Conservation (phyloP, 2,888 invertebrate species). For the Hymenopus coronatus region DNA sequence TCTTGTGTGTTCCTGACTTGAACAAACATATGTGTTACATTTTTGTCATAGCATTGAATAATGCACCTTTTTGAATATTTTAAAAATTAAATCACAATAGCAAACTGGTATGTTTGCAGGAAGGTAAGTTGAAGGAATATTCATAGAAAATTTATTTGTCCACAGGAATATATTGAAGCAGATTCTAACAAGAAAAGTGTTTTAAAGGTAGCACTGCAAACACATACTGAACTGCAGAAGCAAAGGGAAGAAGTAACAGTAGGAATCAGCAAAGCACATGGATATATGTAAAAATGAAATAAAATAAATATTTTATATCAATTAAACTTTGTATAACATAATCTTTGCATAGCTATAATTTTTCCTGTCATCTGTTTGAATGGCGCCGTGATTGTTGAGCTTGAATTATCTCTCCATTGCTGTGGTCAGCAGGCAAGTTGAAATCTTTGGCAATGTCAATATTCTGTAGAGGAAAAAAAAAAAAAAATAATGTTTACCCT, state of each 20-base stretch:
- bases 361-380: neutral
- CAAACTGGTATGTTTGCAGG: too few species aligned
- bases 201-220: constrained; percentile 68
- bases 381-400: neutral
- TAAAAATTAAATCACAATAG: too few species aligned
- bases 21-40: too few species aligned
- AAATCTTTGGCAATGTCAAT: constrained; percentile 63
- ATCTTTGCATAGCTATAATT: neutral
- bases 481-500: too few species aligned
- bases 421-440: neutral
- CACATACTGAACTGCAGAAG: constrained; percentile 64
- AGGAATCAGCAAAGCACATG: constrained; percentile 65
- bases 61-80: too few species aligned
- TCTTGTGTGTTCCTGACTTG: too few species aligned
- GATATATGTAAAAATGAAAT: neutral
- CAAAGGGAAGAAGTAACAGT: constrained; percentile 58
- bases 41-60: too few species aligned
- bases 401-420: neutral
- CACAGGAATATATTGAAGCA: constrained; percentile 57
- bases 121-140: too few species aligned
- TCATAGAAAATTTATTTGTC: constrained; percentile 41
- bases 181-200: constrained; percentile 65
- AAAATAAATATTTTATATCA: neutral
- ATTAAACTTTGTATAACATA: neutral
- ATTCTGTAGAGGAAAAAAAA: constrained; percentile 42